A percentile compares a stretch with the other conserved stretches of the same genome.
phyloP scores from a whole-genome alignment of 2,113 vertebrate species.

The Hemichromis elongatus region DNA sequence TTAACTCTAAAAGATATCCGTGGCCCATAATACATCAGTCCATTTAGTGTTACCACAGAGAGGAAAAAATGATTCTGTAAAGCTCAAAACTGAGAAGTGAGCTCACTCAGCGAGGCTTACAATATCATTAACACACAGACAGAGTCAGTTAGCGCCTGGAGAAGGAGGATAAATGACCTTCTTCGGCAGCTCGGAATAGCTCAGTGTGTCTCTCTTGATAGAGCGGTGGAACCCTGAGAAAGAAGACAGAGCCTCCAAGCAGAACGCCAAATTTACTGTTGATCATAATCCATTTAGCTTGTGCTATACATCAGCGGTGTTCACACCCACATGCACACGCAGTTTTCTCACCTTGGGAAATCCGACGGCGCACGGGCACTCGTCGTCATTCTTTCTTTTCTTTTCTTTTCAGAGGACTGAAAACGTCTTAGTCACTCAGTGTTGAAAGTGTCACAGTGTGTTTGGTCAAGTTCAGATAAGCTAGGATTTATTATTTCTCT shows the following conservation, averaged over 20 bases:
- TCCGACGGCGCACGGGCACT: not conserved
- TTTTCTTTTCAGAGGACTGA: not conserved
- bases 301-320: not conserved
- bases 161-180: not conserved
- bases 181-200: not conserved
- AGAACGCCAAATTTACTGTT: not conserved
- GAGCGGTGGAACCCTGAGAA: not conserved
- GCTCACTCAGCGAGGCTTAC: not conserved
- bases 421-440: not conserved
- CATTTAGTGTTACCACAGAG: not conserved
- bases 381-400: not conserved
- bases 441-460: not conserved
- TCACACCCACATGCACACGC: not conserved
- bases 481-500: not conserved
- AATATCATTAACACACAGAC: not conserved
- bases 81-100: conserved; percentile 8
- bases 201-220: not conserved
- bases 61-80: not conserved
- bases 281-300: not conserved
- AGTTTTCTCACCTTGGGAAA: not conserved
- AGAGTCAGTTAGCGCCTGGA: not conserved
- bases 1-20: not conserved
- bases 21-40: not conserved
- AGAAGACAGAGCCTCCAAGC: not conserved
- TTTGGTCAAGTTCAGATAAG: not conserved